phyloP scores from a whole-genome alignment of 2,888 invertebrate species.

The Cacoxenus indagator region DNA sequence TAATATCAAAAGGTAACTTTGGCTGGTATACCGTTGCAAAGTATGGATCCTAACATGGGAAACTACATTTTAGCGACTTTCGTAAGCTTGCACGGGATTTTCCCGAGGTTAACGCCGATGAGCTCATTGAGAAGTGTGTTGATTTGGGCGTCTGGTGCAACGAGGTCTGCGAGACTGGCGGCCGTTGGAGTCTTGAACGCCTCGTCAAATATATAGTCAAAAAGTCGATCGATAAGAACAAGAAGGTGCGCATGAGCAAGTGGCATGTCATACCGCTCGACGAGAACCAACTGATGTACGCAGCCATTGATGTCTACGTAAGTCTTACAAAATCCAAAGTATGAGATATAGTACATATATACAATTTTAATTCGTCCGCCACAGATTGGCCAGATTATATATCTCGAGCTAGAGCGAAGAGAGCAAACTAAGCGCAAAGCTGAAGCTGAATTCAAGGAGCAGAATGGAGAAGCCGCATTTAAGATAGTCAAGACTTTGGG shows the following conservation, averaged over 20 bases:
- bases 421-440: constrained; percentile 55
- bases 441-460: constrained; percentile 54
- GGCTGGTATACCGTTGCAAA: constrained; percentile 5
- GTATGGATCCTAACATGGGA: neutral
- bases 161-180: constrained; percentile 71
- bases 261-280: constrained; percentile 75
- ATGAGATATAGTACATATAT: neutral
- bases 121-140: constrained; percentile 74
- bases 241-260: constrained; percentile 74
- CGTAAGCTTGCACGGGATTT: constrained; percentile 77
- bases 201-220: constrained; percentile 73
- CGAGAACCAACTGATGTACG: constrained; percentile 74
- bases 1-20: constrained; percentile 75
- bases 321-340: constrained; percentile 49
- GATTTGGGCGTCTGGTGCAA: constrained; percentile 76
- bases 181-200: constrained; percentile 76
- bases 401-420: constrained; percentile 58
- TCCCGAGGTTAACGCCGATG: constrained; percentile 72
- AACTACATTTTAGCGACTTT: constrained; percentile 72
- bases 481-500: constrained; percentile 64
- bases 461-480: constrained; percentile 64
- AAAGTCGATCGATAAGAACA: constrained; percentile 73
- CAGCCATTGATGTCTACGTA: constrained; percentile 79
- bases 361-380: neutral
- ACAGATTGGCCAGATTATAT: constrained; percentile 69